Percentiles rank a stretch among this genome's conserved stretches.
These are phyloP conservation scores for Rallus crepitans DNA, from an alignment of 2,797 vertebrate genomes.

Conservation along the genomic window DNA sequence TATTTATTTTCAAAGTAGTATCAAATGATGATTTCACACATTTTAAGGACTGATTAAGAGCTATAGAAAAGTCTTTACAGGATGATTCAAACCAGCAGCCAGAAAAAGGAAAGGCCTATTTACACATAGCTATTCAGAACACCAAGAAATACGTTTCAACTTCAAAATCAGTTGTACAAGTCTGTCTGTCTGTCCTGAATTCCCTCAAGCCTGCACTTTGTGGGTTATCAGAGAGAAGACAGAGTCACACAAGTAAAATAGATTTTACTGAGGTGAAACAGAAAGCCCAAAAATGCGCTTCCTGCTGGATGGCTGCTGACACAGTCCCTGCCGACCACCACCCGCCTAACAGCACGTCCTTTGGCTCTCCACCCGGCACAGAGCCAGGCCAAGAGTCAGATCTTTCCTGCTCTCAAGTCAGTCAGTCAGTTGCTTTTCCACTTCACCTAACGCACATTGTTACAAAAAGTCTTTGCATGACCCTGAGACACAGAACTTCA, in stretches of 20 bases:
- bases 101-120: background rate
- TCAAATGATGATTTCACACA: background rate
- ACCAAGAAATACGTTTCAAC: background rate
- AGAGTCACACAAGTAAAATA: background rate
- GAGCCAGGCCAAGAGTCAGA: accelerated
- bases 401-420: background rate
- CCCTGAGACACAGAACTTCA: background rate
- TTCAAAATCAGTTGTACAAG: background rate
- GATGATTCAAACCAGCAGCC: background rate
- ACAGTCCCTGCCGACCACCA: too few species aligned
- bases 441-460: background rate
- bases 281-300: background rate
- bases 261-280: background rate
- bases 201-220: background rate
- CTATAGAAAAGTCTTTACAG: background rate
- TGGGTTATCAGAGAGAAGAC: background rate
- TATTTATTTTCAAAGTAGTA: background rate
- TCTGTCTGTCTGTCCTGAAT: background rate
- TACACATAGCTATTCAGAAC: background rate
- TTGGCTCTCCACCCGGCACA: background rate
- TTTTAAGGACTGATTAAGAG: background rate
- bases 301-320: background rate
- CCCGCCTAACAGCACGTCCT: background rate
- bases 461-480: background rate
- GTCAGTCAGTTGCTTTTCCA: background rate